A percentile compares a stretch with the other conserved stretches of the same genome.
These are phyloP conservation scores for Orestias chungarensis DNA, from an alignment of 2,797 vertebrate genomes.

Conservation along the genomic window DNA sequence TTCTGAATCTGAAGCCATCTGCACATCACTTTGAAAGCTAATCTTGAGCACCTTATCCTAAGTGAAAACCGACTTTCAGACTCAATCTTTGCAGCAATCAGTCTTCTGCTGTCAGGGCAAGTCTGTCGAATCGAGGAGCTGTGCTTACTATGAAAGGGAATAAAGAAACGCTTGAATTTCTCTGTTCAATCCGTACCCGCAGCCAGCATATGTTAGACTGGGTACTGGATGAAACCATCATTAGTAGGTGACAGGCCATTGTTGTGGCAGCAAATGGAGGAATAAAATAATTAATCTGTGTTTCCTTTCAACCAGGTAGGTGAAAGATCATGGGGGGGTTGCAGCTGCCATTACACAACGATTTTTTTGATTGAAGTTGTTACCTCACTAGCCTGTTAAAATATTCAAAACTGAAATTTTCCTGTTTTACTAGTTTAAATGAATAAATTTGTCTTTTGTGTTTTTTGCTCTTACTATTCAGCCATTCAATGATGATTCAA, in stretches of 20 bases:
- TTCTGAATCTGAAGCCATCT: conserved; percentile 69
- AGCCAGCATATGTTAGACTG: conserved; percentile 69
- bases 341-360: conserved; percentile 25
- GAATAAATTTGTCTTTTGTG: not conserved
- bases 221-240: conserved; percentile 59
- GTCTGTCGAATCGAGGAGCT: conserved; percentile 64
- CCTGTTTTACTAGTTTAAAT: conserved; percentile 17
- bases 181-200: conserved; percentile 71
- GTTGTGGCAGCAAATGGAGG: conserved; percentile 34
- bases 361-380: conserved; percentile 30
- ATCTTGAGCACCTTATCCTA: conserved; percentile 69
- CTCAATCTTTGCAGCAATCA: conserved; percentile 74
- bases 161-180: conserved; percentile 74
- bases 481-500: conserved; percentile 24
- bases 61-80: conserved; percentile 73
- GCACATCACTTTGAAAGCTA: conserved; percentile 74
- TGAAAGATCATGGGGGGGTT: conserved; percentile 16
- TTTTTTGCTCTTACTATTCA: conserved; percentile 24
- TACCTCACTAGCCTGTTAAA: conserved; percentile 10
- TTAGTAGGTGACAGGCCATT: conserved; percentile 45
- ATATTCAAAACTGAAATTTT: not conserved
- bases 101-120: conserved; percentile 70
- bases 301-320: conserved; percentile 28
- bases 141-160: conserved; percentile 49
- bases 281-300: conserved; percentile 44